phyloP scores from a whole-genome alignment of 2,888 invertebrate genomes.

The Kuschelorhynchus macadamiae region DNA sequence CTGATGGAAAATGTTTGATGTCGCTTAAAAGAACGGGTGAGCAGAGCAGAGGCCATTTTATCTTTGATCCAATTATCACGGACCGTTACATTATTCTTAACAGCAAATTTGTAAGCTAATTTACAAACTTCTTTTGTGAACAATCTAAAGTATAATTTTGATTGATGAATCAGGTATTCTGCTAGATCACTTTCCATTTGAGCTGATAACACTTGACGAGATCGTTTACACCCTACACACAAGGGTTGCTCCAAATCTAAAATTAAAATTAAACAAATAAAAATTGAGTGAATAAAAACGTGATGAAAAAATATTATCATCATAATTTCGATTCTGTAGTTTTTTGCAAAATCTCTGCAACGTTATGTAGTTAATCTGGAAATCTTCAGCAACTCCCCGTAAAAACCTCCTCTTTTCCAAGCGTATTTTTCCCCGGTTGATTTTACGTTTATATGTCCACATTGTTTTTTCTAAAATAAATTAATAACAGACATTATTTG shows the following conservation, averaged over 20 bases:
- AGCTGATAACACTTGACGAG: slow-evolving; percentile 26
- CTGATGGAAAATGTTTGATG: slow-evolving; percentile 10
- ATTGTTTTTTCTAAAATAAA: too few species aligned
- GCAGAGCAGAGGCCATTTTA: slow-evolving; percentile 11
- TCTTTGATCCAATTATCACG: slow-evolving; percentile 19
- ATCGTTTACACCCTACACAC: slow-evolving; percentile 25
- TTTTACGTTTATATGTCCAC: too few species aligned
- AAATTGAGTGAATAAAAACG: too few species aligned
- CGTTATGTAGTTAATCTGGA: too few species aligned
- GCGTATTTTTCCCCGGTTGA: too few species aligned
- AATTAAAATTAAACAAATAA: too few species aligned
- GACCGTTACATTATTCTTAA: slow-evolving; percentile 18
- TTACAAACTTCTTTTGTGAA: slow-evolving; percentile 20
- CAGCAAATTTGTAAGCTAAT: slow-evolving; percentile 8
- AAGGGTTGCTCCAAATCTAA: neutral
- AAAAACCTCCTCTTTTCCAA: too few species aligned
- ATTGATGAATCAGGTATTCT: slow-evolving; percentile 21
- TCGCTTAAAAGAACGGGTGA: slow-evolving; percentile 13
- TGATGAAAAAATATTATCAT: too few species aligned
- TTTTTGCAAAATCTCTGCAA: too few species aligned
- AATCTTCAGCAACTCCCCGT: too few species aligned
- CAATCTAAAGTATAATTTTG: slow-evolving; percentile 28
- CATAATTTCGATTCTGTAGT: too few species aligned
- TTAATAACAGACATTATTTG: too few species aligned
- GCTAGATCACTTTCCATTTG: slow-evolving; percentile 23